Base-by-base conservation (phyloP, 2,888 invertebrate genomes). In the Nomada fucata region DNA sequence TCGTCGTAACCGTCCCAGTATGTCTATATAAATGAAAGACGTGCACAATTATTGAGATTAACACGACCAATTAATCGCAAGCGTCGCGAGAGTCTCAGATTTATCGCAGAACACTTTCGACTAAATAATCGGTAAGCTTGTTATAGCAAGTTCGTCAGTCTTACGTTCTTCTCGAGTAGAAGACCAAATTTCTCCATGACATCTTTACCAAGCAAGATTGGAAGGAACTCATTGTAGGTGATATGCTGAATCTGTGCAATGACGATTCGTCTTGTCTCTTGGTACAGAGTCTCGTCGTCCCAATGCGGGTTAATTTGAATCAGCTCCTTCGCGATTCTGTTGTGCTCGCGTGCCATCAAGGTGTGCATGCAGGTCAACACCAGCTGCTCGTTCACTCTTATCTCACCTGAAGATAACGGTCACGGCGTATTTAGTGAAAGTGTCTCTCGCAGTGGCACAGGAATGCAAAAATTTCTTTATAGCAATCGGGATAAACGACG, bases 311-410 rank as follows among this genome's bases (percentile, higher is more conserved):
- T 98, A 7, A 98, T 95, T 68, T 95, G 95, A 0, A 96, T 95
- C 55, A 99, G 94, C 9, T 94, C 96, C 70, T 95, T 95, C 0
- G 98, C 98, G 0, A 98, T 94, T 79, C 97, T 95, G 94, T 99
- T 99, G 93, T 99, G 98, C 92, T 98, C 98, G 78, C 98, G 95
- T 0, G 98, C 97, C 97, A 98, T 96, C 52, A 98, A 93, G 0
- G 98, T 98, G 92, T 98, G 98, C 97, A 98, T 98, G 86, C 97
- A 97, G 0, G 98, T 97, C 72, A 98, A 94, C 0, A 98, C 97
- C 85, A 98, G 94, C 91, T 98, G 98, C 93, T 98, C 98, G 93
- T 98, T 98, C 0, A 98, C 98, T 91, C 98, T 96, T 92, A 98
- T 97, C 94, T 98, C 98, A 90, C 97, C 97, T 88, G 72, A 47